Percentiles rank a stretch among this genome's conserved stretches.
Conservation (phyloP, 2,888 invertebrate genomes). For the Drosophila flavopinicola region DNA sequence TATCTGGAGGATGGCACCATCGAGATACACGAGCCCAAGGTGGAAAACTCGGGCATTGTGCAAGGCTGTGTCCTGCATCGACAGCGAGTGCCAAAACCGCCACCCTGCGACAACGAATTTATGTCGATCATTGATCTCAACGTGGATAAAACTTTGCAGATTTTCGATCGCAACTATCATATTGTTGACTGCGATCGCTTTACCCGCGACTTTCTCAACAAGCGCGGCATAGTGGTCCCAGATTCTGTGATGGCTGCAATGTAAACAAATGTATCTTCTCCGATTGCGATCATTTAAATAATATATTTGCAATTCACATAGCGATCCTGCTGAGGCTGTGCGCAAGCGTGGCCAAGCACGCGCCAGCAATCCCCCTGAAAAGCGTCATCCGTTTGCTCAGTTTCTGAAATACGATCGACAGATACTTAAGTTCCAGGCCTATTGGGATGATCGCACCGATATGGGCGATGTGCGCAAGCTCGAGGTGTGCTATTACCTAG, state of each 20-base stretch:
- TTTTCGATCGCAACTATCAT: constrained; percentile 93
- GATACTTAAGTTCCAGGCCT: constrained; percentile 91
- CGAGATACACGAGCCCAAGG: constrained; percentile 92
- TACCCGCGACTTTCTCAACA: constrained; percentile 92
- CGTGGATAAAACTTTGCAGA: constrained; percentile 90
- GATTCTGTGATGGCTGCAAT: constrained; percentile 87
- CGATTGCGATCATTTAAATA: constrained; percentile 17
- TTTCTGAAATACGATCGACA: constrained; percentile 93
- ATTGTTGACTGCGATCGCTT: constrained; percentile 94
- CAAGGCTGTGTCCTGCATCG: constrained; percentile 93
- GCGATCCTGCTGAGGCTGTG: constrained; percentile 84
- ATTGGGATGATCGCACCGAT: constrained; percentile 94
- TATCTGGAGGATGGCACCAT: constrained; percentile 96
- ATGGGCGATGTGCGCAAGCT: constrained; percentile 91
- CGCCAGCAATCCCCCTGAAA: constrained; percentile 79
- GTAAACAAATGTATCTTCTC: constrained; percentile 13
- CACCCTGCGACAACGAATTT: constrained; percentile 89
- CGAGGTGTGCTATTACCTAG: constrained; percentile 92
- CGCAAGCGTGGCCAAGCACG: constrained; percentile 69
- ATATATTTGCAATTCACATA: constrained; percentile 14
- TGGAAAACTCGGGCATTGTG: constrained; percentile 92
- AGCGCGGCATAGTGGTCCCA: constrained; percentile 93
- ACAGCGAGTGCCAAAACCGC: constrained; percentile 91
- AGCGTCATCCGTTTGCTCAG: constrained; percentile 89
- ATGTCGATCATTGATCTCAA: constrained; percentile 95